Base-by-base conservation (phyloP, 2,797 vertebrate species). In the Tolypeutes matacus region DNA sequence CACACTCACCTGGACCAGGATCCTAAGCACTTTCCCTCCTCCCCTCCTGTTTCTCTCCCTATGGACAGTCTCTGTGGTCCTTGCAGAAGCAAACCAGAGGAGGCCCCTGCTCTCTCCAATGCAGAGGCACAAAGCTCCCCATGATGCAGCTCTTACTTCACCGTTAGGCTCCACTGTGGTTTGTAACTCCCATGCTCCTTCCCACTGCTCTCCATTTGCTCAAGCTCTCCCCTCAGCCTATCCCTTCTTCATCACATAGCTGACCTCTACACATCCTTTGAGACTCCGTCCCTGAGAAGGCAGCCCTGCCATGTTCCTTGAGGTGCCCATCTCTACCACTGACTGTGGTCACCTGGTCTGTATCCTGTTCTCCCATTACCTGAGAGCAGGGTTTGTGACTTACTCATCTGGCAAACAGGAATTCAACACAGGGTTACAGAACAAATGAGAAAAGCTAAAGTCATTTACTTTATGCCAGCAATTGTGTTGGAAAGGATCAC, bases 371-470 rank as follows among this genome's bases (percentile, higher is more conserved):
- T 23, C 42, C n/a, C 39, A 14, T 7, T 5, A 69, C 23, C 86
- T 3, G 21, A 39, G 18, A 49, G 46, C 14, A 23, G 17, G 13
- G 36, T 18, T 46, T 83, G 56, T 27, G 23, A 67, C 46, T 53
- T 20, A 51, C 12, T 78, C 46, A 94, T 39, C 27, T 56, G 65
- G 27, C 65, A 64, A 15, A 60, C 0, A 69, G 10, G 17, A 73
- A 58, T 13, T 75, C 70, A 64, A 80, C 73, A 70, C 86, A 76
- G 58, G 18, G 53, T 87, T 81, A 25, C 6, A 78, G 62, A 70
- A 84, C 11, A 42, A 86, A 70, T 18, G 60, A 77, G 75, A 72
- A 76, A 83, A 0, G 10, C 49, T 86, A 72, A 81, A 49, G 18
- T 46, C 29, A 49, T 85, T 56, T 25, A 23, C 39, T 46, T 87